Percentiles rank a stretch among this genome's conserved stretches.
Conservation (phyloP, 2,888 invertebrate genomes). For the Thereva nobilitata region DNA sequence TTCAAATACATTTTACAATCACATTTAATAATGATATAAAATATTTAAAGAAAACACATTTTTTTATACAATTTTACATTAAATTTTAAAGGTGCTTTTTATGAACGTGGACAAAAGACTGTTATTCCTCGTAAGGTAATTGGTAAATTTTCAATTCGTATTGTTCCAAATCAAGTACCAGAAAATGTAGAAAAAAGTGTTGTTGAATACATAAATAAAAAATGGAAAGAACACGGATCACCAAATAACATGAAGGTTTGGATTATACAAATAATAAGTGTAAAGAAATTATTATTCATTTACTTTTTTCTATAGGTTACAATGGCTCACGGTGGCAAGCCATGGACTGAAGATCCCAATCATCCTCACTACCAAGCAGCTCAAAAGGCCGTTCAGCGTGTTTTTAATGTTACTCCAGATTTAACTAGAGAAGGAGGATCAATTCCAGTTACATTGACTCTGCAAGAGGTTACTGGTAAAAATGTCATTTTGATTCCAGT, state of each 20-base stretch:
- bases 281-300: too few relatives aligned
- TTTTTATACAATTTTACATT: slow-evolving; percentile 16
- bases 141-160: slow-evolving; percentile 95
- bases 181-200: slow-evolving; percentile 81
- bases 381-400: slow-evolving; percentile 75
- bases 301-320: slow-evolving; percentile 42
- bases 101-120: slow-evolving; percentile 91
- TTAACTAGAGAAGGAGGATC: slow-evolving; percentile 96
- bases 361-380: slow-evolving; percentile 94
- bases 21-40: too few relatives aligned
- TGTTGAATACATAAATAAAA: slow-evolving; percentile 72
- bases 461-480: slow-evolving; percentile 89
- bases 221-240: slow-evolving; percentile 79
- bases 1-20: too few relatives aligned
- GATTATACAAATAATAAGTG: too few relatives aligned
- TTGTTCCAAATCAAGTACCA: slow-evolving; percentile 94
- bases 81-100: slow-evolving; percentile 70
- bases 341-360: slow-evolving; percentile 92
- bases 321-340: slow-evolving; percentile 76
- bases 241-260: slow-evolving; percentile 77
- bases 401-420: slow-evolving; percentile 88
- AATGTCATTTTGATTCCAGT: slow-evolving; percentile 94
- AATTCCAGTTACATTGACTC: slow-evolving; percentile 93
- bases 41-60: too few relatives aligned
- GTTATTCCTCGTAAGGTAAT: slow-evolving; percentile 92